Evolutionary conservation across 2,113 vertebrate species (phyloP).

Genomic region (Marcusenius ussheri): DNA sequence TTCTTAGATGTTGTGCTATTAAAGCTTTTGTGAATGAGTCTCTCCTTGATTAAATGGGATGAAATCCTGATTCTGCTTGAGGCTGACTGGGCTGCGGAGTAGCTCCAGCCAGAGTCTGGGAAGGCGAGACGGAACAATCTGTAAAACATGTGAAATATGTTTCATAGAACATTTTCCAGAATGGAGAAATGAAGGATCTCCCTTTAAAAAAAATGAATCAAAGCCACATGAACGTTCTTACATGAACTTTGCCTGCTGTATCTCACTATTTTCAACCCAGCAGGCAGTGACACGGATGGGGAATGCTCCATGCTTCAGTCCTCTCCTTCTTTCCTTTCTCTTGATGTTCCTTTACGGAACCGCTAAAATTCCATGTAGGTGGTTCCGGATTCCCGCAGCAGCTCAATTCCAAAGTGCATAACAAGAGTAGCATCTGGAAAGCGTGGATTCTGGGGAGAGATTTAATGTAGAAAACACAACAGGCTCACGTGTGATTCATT

Average conservation of each 20-base stretch:
- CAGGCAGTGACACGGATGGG: not conserved
- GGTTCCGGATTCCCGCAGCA: conserved; percentile 26
- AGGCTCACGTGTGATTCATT: not conserved
- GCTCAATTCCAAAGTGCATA: not conserved
- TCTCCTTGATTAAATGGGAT: not conserved
- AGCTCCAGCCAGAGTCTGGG: not conserved
- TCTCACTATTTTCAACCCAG: not conserved
- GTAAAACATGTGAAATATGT: not conserved
- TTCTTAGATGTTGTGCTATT: not conserved
- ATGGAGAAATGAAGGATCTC: not conserved
- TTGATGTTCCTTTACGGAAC: not conserved
- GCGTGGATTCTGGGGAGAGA: not conserved
- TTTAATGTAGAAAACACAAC: conserved; percentile 10
- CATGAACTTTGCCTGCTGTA: not conserved
- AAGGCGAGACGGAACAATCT: not conserved
- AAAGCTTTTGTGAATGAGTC: not conserved
- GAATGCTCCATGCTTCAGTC: not conserved
- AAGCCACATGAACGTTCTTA: not conserved
- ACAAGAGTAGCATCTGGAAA: not conserved
- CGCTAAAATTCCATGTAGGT: conserved; percentile 20
- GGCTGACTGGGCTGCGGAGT: not conserved
- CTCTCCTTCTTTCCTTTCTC: conserved; percentile 29
- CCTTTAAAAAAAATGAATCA: not conserved
- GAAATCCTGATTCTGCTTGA: not conserved
- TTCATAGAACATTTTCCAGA: not conserved